Evolutionary conservation across 2,797 vertebrate genomes (phyloP).

Genomic region (Delichon dasypus): DNA sequence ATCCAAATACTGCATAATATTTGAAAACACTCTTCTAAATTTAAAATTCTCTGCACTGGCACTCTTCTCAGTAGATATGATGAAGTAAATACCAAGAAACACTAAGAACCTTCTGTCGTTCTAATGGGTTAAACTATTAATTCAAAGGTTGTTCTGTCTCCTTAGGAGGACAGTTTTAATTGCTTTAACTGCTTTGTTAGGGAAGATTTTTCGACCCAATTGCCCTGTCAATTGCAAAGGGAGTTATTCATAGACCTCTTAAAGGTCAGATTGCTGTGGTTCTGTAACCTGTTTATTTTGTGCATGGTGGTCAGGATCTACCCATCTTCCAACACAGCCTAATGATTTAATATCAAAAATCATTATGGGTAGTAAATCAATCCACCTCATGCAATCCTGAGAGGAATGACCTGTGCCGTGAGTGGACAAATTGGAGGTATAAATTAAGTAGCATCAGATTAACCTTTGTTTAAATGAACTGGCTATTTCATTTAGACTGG

Average conservation of each 20-base stretch:
- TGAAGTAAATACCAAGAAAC: background rate
- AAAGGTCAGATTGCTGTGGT: conserved; percentile 29
- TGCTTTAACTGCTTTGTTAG: conserved; percentile 2
- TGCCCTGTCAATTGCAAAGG: background rate
- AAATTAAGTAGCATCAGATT: background rate
- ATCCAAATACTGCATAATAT: background rate
- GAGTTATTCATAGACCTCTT: conserved; percentile 8
- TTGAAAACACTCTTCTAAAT: background rate
- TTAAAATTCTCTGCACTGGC: background rate
- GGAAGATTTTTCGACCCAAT: background rate
- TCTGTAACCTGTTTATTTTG: background rate
- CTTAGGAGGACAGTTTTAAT: conserved; percentile 24
- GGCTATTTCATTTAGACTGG: background rate
- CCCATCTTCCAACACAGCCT: background rate
- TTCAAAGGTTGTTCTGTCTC: conserved; percentile 22
- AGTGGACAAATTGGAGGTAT: background rate
- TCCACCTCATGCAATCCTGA: background rate
- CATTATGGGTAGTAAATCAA: background rate
- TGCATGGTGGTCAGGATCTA: background rate
- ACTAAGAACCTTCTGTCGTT: background rate
- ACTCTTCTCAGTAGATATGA: background rate
- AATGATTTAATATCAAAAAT: conserved; percentile 9
- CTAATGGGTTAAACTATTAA: conserved; percentile 16
- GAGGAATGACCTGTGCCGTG: background rate
- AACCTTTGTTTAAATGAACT: background rate